phyloP scores from a whole-genome alignment of 2,888 invertebrate genomes.

The Cryptophagus acutangulus region DNA sequence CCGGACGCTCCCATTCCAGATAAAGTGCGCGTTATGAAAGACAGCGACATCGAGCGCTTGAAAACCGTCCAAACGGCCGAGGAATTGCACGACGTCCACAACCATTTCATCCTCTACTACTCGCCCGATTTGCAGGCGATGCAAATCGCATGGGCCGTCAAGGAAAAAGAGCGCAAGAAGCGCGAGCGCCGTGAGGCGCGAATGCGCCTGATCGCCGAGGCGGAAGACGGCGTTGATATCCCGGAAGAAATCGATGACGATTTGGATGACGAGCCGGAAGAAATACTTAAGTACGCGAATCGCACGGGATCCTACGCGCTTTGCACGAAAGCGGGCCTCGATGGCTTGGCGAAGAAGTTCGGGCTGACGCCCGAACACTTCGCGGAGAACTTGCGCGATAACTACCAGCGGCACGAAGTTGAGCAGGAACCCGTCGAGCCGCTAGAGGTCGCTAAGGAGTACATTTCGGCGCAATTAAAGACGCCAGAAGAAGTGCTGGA shows the following conservation, averaged over 20 bases:
- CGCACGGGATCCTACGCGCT: slow-evolving; percentile 85
- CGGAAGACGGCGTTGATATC: slow-evolving; percentile 62
- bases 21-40: slow-evolving; percentile 73
- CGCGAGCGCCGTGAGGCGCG: slow-evolving; percentile 51
- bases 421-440: slow-evolving; percentile 89
- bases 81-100: slow-evolving; percentile 88
- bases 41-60: slow-evolving; percentile 78
- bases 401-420: slow-evolving; percentile 92
- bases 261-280: slow-evolving; percentile 55
- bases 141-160: slow-evolving; percentile 68
- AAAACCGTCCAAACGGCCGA: slow-evolving; percentile 77
- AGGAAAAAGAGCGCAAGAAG: slow-evolving; percentile 60
- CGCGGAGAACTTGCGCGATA: slow-evolving; percentile 92
- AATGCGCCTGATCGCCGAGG: slow-evolving; percentile 53
- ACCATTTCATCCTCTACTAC: slow-evolving; percentile 91
- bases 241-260: slow-evolving; percentile 56
- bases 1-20: slow-evolving; percentile 82
- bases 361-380: slow-evolving; percentile 92
- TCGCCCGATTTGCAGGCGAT: slow-evolving; percentile 76
- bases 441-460: slow-evolving; percentile 74
- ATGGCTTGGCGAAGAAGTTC: slow-evolving; percentile 79
- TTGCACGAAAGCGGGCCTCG: slow-evolving; percentile 79
- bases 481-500: slow-evolving; percentile 71
- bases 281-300: slow-evolving; percentile 76
- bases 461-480: slow-evolving; percentile 51